A percentile compares a stretch with the other conserved stretches of the same genome.
phyloP scores from a whole-genome alignment of 53 echinoderm and acorn worm genomes.

The Luidia sarsii region DNA sequence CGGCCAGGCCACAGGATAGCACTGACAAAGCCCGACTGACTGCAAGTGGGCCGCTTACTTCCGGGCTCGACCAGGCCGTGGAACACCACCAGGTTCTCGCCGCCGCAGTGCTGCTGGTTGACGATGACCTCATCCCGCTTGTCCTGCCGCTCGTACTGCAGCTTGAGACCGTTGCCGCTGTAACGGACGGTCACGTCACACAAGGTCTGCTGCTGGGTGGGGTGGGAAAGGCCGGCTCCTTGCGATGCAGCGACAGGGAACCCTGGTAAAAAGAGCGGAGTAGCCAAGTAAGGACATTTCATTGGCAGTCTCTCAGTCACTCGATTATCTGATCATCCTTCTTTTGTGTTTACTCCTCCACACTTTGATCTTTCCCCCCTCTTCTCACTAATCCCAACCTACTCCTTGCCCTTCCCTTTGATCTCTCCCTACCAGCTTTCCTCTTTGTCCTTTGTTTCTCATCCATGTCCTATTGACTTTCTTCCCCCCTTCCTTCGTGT shows the following conservation, averaged over 20 bases:
- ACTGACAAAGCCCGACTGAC: constrained; percentile 89
- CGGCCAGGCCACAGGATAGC: too few relatives aligned
- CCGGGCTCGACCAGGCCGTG: constrained; percentile 89
- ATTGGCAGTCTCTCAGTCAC: too few relatives aligned
- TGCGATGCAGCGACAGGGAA: constrained; percentile 83
- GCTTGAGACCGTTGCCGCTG: constrained; percentile 85
- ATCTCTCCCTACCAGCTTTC: too few relatives aligned
- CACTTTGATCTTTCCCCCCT: too few relatives aligned
- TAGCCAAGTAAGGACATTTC: not conserved
- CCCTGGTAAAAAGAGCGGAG: constrained; percentile 66
- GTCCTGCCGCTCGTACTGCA: constrained; percentile 91
- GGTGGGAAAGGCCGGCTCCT: constrained; percentile 91
- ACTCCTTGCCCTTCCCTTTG: too few relatives aligned
- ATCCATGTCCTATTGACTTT: too few relatives aligned
- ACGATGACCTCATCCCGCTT: constrained; percentile 86
- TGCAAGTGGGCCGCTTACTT: constrained; percentile 68
- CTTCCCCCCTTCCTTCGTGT: too few relatives aligned
- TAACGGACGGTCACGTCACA: constrained; percentile 95
- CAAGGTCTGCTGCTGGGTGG: constrained; percentile 86
- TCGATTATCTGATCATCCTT: too few relatives aligned
- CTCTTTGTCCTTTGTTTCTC: too few relatives aligned
- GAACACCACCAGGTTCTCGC: constrained; percentile 94
- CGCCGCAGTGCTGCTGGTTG: constrained; percentile 98
- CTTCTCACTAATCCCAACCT: too few relatives aligned
- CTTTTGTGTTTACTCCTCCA: too few relatives aligned